A percentile compares a stretch with the other conserved stretches of the same genome.
Evolutionary conservation across 2,797 vertebrate species (phyloP).

Genomic region (Hybognathus amarus): DNA sequence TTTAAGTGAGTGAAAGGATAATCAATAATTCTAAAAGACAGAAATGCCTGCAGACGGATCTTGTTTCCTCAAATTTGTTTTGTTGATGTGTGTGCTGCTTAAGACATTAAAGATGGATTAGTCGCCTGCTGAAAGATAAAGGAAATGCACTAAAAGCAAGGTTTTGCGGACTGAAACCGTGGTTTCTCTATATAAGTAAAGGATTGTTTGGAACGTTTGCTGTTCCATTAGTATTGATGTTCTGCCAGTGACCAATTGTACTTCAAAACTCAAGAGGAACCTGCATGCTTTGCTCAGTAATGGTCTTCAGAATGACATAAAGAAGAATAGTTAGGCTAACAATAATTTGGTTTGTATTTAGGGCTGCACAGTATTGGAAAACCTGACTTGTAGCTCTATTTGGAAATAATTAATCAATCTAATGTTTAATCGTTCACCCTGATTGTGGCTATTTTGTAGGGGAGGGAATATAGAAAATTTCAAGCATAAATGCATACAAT

Average conservation of each 20-base stretch:
- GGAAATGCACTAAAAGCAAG: background rate
- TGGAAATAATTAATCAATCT: background rate
- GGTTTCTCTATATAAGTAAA: background rate
- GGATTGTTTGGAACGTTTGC: background rate
- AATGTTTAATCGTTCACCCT: background rate
- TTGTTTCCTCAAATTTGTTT: background rate
- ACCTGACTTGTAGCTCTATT: background rate
- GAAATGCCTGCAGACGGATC: background rate
- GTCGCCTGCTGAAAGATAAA: background rate
- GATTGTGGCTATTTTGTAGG: no score
- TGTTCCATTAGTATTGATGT: background rate
- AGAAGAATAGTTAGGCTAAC: background rate
- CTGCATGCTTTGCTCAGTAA: background rate
- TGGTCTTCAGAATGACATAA: background rate
- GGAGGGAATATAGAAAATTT: no score
- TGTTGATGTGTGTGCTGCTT: conserved; percentile 13
- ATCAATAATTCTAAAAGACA: conserved; percentile 20
- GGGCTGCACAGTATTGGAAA: background rate
- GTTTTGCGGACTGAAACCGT: background rate
- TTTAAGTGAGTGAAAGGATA: conserved; percentile 15
- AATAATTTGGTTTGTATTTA: conserved; percentile 9
- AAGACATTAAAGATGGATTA: conserved; percentile 3
- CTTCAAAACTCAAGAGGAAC: conserved; percentile 26
- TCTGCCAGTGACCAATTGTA: background rate
- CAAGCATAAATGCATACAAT: no score